These are phyloP conservation scores for Strongylocentrotus purpuratus DNA, from an alignment of 35 echinoderm and acorn worm species.

Conservation along the genomic window DNA sequence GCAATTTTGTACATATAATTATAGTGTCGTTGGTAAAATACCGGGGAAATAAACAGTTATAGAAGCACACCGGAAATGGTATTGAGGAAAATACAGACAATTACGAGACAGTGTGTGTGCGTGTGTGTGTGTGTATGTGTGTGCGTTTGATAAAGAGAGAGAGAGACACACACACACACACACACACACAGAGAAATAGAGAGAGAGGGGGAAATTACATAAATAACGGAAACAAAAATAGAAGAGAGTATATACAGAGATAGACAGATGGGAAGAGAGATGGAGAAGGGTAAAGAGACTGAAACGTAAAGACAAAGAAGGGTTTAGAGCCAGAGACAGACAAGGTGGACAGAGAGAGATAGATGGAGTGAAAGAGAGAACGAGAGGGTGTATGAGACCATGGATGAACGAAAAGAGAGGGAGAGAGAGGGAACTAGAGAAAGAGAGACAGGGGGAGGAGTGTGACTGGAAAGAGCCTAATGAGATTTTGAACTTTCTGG, in stretches of 20 bases:
- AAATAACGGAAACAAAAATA: neutral
- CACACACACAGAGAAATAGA: no score
- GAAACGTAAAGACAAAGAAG: neutral
- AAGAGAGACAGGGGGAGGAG: neutral
- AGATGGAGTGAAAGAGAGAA: neutral
- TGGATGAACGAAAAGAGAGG: neutral
- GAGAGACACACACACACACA: no score
- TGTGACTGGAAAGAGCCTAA: neutral
- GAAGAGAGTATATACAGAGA: neutral
- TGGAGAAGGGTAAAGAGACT: neutral
- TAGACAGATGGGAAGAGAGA: neutral
- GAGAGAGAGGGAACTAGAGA: neutral
- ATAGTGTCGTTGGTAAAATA: no score
- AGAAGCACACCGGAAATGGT: no score
- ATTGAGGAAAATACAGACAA: no score
- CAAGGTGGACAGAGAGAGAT: neutral
- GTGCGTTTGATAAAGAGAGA: no score
- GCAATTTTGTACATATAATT: no score
- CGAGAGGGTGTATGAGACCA: neutral
- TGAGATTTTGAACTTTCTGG: constrained; percentile 20
- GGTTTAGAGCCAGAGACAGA: neutral
- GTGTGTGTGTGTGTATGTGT: no score
- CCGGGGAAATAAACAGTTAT: no score
- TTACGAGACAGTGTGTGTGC: no score
- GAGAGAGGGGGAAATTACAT: neutral